Conservation (phyloP, 2,888 invertebrate genomes). For the Drosophila kambysellisi region DNA sequence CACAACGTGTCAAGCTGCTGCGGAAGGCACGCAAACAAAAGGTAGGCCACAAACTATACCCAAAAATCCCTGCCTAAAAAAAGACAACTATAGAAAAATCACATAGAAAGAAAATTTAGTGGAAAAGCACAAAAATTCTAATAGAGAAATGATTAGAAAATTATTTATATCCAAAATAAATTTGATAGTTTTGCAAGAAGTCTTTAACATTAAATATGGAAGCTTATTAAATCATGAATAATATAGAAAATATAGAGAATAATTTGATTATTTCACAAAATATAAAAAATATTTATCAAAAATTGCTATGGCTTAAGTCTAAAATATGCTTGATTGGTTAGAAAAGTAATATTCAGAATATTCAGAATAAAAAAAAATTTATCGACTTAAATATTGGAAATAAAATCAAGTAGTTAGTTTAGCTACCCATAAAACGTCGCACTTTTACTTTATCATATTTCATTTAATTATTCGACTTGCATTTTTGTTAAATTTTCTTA, state of each 20-base stretch:
- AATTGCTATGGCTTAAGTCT: neutral
- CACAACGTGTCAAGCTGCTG: slow-evolving; percentile 84
- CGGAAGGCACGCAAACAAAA: slow-evolving; percentile 85
- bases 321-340: neutral
- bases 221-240: neutral
- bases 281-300: fast-evolving
- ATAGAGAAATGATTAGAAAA: neutral
- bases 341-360: neutral
- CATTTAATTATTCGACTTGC: slow-evolving; percentile 20
- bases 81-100: neutral
- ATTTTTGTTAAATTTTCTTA: slow-evolving; percentile 28
- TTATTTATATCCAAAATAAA: neutral
- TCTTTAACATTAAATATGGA: neutral
- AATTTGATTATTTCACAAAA: neutral
- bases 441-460: slow-evolving; percentile 7
- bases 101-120: neutral
- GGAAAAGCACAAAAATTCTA: neutral
- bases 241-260: neutral
- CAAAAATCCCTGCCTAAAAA: neutral
- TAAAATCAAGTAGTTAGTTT: neutral
- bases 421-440: neutral
- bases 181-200: neutral
- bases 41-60: slow-evolving; percentile 72
- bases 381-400: neutral
- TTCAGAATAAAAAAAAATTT: neutral